These are phyloP conservation scores for Drosophila neonasuta DNA, from an alignment of 2,888 invertebrate species.

Conservation along the genomic window DNA sequence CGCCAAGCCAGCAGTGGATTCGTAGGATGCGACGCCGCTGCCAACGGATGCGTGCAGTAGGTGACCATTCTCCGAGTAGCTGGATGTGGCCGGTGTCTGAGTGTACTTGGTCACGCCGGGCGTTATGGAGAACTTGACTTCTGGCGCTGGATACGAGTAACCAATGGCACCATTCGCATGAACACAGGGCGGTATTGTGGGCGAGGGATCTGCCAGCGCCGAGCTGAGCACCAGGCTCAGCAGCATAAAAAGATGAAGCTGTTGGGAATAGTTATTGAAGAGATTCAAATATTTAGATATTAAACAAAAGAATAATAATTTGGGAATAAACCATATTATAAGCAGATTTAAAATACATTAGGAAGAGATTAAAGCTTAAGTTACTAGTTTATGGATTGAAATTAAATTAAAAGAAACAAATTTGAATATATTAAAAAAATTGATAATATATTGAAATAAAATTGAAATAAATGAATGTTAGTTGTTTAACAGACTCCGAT, in stretches of 20 bases:
- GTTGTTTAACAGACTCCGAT: no score
- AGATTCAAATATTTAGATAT: not conserved
- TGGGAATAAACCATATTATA: no score
- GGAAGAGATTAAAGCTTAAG: no score
- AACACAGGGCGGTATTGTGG: slow-evolving; percentile 75
- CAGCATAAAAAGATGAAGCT: slow-evolving; percentile 70
- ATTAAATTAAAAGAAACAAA: no score
- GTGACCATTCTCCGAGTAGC: slow-evolving; percentile 79
- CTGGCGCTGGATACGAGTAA: slow-evolving; percentile 84
- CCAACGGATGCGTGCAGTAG: slow-evolving; percentile 81
- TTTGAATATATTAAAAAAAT: no score
- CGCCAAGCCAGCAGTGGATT: slow-evolving; percentile 74
- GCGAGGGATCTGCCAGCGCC: slow-evolving; percentile 69
- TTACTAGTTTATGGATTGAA: no score
- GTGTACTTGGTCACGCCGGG: slow-evolving; percentile 75
- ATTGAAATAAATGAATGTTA: no score
- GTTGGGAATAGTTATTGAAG: not conserved
- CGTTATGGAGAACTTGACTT: slow-evolving; percentile 83
- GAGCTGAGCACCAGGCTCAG: slow-evolving; percentile 73
- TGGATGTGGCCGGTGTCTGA: slow-evolving; percentile 74
- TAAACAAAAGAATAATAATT: not conserved
- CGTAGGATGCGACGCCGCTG: slow-evolving; percentile 74
- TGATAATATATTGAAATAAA: no score
- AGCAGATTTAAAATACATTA: no score
- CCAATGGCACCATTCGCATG: slow-evolving; percentile 79